Evolutionary conservation across 2,113 vertebrate species (phyloP).

Genomic region (Corythaixoides concolor): DNA sequence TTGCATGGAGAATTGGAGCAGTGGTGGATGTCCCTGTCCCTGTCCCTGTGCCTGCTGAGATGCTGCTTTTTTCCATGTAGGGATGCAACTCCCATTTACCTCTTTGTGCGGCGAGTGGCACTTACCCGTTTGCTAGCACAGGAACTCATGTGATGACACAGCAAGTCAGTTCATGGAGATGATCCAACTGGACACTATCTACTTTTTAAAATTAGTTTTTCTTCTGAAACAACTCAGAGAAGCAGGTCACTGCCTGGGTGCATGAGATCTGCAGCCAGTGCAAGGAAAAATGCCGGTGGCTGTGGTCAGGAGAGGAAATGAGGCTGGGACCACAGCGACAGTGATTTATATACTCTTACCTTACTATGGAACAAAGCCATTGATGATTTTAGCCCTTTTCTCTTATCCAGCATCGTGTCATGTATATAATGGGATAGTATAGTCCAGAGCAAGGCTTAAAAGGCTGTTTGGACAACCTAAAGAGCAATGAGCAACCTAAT

Average conservation of each 20-base stretch:
- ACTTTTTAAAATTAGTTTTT: background rate
- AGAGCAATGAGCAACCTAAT: background rate
- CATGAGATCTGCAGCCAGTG: background rate
- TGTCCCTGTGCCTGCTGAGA: background rate
- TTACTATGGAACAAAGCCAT: background rate
- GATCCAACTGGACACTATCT: background rate
- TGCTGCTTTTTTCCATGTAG: background rate
- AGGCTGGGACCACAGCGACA: background rate
- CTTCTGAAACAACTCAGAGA: background rate
- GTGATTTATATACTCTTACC: background rate
- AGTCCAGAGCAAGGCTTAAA: background rate
- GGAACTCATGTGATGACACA: fast-evolving
- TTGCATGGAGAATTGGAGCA: background rate
- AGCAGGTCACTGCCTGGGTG: background rate
- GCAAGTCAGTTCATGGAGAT: background rate
- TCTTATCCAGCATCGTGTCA: background rate
- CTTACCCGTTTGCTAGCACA: background rate
- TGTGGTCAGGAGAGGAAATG: background rate
- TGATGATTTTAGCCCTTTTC: background rate
- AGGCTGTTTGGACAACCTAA: background rate
- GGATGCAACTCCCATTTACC: background rate
- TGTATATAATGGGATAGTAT: background rate
- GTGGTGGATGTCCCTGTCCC: too few relatives aligned
- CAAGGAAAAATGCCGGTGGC: background rate
- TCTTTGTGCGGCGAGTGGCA: background rate